These are phyloP conservation scores for Pipistrellus pipistrellus DNA, from an alignment of 2,797 vertebrate species.

Conservation along the genomic window DNA sequence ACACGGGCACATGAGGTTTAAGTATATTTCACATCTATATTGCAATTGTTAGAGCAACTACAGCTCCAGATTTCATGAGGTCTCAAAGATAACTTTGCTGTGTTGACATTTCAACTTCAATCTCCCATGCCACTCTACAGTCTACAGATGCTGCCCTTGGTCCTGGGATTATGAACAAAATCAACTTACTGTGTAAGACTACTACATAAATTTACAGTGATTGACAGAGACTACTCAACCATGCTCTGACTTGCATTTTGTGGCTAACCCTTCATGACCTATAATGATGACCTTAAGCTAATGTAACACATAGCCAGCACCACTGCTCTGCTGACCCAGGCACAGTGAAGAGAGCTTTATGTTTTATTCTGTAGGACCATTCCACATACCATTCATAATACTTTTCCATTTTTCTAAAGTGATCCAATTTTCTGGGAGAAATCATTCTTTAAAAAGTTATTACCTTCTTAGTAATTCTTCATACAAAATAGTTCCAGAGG, in stretches of 20 bases:
- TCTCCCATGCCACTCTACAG: neutral
- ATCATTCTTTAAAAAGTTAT: slow-evolving; percentile 58
- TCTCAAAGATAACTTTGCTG: neutral
- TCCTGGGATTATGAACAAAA: slow-evolving; percentile 50
- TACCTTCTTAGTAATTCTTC: slow-evolving; percentile 60
- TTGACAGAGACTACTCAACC: slow-evolving; percentile 33
- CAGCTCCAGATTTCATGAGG: neutral
- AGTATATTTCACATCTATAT: slow-evolving; percentile 15
- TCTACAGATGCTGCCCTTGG: neutral
- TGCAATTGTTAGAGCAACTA: slow-evolving; percentile 33
- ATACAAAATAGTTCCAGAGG: slow-evolving; percentile 53
- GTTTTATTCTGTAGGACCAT: slow-evolving; percentile 37
- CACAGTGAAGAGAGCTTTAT: neutral
- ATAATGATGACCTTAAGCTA: slow-evolving; percentile 61
- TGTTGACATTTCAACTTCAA: slow-evolving; percentile 21
- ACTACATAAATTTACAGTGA: slow-evolving; percentile 37
- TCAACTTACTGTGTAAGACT: slow-evolving; percentile 27
- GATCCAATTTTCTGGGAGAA: slow-evolving; percentile 66
- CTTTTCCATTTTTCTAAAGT: slow-evolving; percentile 61
- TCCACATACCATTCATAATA: slow-evolving; percentile 32
- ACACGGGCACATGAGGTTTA: neutral
- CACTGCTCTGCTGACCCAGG: slow-evolving; percentile 9
- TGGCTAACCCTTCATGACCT: slow-evolving; percentile 67
- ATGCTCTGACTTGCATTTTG: slow-evolving; percentile 55
- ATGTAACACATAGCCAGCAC: slow-evolving; percentile 14